Percentiles rank a stretch among this genome's conserved stretches.
phyloP scores from a whole-genome alignment of 2,888 invertebrate species.

The Pyrochroa serraticornis region DNA sequence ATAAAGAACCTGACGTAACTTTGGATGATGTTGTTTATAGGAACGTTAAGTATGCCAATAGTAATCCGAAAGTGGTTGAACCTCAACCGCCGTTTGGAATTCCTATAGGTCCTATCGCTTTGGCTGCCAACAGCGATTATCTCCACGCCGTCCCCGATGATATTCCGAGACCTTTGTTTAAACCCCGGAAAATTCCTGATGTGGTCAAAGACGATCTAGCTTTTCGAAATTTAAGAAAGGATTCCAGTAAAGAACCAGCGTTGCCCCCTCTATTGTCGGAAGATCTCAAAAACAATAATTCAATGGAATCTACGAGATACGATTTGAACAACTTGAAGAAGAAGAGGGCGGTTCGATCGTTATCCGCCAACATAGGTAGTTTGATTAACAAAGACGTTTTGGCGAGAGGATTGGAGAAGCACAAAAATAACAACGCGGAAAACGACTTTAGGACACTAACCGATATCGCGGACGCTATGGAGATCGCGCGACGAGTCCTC shows the following conservation, averaged over 20 bases:
- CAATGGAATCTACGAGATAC: slow-evolving; percentile 25
- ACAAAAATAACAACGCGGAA: slow-evolving; percentile 31
- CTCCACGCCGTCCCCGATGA: slow-evolving; percentile 76
- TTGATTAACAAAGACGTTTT: slow-evolving; percentile 70
- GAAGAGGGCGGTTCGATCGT: slow-evolving; percentile 79
- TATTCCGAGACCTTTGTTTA: slow-evolving; percentile 64
- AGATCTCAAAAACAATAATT: slow-evolving; percentile 60
- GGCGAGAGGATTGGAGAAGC: slow-evolving; percentile 40
- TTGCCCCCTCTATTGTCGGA: slow-evolving; percentile 59
- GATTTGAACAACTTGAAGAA: slow-evolving; percentile 66
- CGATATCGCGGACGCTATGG: slow-evolving; percentile 57
- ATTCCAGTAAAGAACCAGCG: slow-evolving; percentile 64
- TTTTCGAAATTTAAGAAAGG: slow-evolving; percentile 83
- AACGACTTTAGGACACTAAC: slow-evolving; percentile 48
- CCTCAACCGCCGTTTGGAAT: slow-evolving; percentile 92
- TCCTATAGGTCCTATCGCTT: slow-evolving; percentile 81
- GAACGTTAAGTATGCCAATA: slow-evolving; percentile 79
- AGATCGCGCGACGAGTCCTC: slow-evolving; percentile 56
- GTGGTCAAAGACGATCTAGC: slow-evolving; percentile 87
- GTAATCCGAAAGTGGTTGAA: slow-evolving; percentile 72
- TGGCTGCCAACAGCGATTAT: slow-evolving; percentile 83
- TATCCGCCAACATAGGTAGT: slow-evolving; percentile 84
- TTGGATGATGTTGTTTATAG: slow-evolving; percentile 85
- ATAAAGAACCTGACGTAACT: slow-evolving; percentile 79
- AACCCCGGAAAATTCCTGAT: slow-evolving; percentile 76